Evolutionary conservation across 1,140 invertebrate species (phyloP).

Genomic region (Ruditapes philippinarum): DNA sequence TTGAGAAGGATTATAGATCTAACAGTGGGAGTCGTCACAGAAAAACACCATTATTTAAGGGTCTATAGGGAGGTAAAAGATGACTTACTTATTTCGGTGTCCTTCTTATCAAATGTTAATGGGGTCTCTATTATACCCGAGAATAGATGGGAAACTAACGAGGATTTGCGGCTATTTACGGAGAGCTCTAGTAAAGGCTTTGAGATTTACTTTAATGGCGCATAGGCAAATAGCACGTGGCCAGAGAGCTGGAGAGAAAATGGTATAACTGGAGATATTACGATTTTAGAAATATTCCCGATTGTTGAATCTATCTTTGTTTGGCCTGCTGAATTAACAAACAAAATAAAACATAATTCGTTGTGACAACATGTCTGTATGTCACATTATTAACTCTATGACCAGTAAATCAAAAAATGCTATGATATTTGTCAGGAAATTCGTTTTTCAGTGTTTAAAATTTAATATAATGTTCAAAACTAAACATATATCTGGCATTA

Average conservation of each 20-base stretch:
- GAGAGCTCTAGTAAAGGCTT: not conserved
- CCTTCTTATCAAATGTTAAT: constrained; percentile 63
- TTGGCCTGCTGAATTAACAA: not conserved
- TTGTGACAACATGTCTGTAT: constrained; percentile 39
- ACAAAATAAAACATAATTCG: constrained; percentile 17
- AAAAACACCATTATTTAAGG: constrained; percentile 51
- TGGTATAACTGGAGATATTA: constrained; percentile 1
- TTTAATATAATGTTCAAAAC: not conserved
- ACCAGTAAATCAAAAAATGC: not conserved
- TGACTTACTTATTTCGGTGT: constrained; percentile 55
- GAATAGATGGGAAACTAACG: not conserved
- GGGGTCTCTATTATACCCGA: constrained; percentile 6
- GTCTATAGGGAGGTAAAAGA: constrained; percentile 38
- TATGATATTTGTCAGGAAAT: not conserved
- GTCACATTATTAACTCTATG: constrained; percentile 11
- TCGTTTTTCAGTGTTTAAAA: constrained; percentile 10
- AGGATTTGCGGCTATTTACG: constrained; percentile 14
- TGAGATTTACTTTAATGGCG: not conserved
- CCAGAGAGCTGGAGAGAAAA: not conserved
- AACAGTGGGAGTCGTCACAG: constrained; percentile 33
- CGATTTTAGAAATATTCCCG: constrained; percentile 24
- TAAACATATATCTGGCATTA: constrained; percentile 3
- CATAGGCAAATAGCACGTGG: not conserved
- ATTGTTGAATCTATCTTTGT: not conserved
- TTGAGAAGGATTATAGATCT: constrained; percentile 8